Evolutionary conservation across 2,113 vertebrate genomes (phyloP).

Genomic region (Petroica traversi): DNA sequence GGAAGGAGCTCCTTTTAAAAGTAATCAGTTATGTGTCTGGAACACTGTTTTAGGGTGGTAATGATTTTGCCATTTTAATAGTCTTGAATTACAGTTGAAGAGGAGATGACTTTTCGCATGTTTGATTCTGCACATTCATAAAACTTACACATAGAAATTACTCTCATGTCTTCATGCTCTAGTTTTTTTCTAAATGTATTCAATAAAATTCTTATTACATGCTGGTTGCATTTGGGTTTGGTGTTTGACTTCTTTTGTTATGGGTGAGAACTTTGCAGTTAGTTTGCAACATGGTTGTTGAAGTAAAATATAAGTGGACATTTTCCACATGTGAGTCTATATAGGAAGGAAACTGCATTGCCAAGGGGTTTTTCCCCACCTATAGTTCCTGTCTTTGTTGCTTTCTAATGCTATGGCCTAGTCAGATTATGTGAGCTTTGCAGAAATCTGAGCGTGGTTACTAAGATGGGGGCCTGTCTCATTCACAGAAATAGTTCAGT

Average conservation of each 20-base stretch:
- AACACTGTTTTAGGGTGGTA: neutral
- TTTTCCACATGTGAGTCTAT: neutral
- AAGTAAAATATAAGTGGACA: neutral
- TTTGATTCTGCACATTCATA: conserved; percentile 5
- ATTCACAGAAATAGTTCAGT: neutral
- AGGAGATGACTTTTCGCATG: neutral
- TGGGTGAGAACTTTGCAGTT: neutral
- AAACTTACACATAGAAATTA: neutral
- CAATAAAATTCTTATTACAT: conserved; percentile 57
- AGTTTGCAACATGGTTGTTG: neutral
- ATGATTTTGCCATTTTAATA: neutral
- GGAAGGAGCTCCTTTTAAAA: neutral
- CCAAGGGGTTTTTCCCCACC: rapidly evolving
- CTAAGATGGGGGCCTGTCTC: neutral
- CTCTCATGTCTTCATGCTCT: conserved; percentile 18
- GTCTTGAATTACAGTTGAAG: neutral
- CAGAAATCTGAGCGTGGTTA: neutral
- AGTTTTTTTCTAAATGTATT: conserved; percentile 12
- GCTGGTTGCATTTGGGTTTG: neutral
- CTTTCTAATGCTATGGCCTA: neutral
- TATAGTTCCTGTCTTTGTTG: neutral
- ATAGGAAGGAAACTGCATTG: rapidly evolving
- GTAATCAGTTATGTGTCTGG: neutral
- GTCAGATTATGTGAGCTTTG: neutral
- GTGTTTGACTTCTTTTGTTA: neutral